A percentile compares a stretch with the other conserved stretches of the same genome.
Conservation (phyloP, 2,113 vertebrate species). For the Atherinomorus stipes region DNA sequence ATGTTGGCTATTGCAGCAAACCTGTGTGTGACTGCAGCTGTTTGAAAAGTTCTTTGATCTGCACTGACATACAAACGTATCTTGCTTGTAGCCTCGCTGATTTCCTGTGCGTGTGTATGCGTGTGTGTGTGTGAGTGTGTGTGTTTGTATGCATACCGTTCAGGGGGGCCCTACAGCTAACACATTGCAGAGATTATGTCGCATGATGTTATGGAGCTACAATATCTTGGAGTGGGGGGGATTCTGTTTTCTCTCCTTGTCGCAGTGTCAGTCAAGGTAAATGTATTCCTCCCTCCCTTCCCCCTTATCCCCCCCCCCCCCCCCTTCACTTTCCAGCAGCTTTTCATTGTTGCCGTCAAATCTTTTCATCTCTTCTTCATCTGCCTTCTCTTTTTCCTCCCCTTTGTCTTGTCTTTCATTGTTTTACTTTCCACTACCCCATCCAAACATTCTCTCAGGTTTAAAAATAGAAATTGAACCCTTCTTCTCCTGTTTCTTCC, state of each 20-base stretch:
- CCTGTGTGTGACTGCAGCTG: background rate
- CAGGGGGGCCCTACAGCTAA: slow-evolving; percentile 47
- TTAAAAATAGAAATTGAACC: slow-evolving; percentile 77
- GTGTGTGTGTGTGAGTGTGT: background rate
- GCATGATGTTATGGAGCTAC: slow-evolving; percentile 63
- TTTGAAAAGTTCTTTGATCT: slow-evolving; percentile 6
- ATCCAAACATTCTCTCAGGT: slow-evolving; percentile 62
- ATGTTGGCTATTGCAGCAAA: slow-evolving; percentile 2
- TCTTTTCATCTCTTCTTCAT: slow-evolving; percentile 47
- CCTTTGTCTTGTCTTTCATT: slow-evolving; percentile 21
- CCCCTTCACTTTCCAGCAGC: slow-evolving; percentile 18
- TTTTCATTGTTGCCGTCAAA: slow-evolving; percentile 32
- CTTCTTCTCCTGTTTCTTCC: slow-evolving; percentile 39
- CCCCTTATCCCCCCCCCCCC: background rate
- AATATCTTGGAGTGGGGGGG: slow-evolving; percentile 60
- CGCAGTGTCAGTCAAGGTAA: slow-evolving; percentile 81
- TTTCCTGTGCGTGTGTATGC: background rate
- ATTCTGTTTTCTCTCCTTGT: slow-evolving; percentile 70
- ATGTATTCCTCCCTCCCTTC: slow-evolving; percentile 54
- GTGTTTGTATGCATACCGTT: slow-evolving; percentile 2
- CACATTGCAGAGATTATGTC: slow-evolving; percentile 69
- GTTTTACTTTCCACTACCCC: slow-evolving; percentile 65
- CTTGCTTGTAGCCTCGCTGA: background rate
- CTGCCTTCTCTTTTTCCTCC: slow-evolving; percentile 3
- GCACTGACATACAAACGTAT: background rate